phyloP scores from a whole-genome alignment of 1,140 invertebrate species.

The Pygmarrhopalites habei region DNA sequence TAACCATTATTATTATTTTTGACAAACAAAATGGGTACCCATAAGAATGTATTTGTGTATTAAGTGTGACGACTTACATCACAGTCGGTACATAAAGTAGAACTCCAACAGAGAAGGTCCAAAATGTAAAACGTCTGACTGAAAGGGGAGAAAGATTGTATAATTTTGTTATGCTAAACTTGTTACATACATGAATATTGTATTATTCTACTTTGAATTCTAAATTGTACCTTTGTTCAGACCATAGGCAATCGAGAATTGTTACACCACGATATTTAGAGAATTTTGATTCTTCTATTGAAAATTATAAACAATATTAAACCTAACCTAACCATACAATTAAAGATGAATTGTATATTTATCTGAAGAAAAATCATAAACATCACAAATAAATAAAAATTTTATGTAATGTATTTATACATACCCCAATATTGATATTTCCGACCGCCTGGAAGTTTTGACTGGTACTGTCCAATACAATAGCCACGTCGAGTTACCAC shows the following conservation, averaged over 20 bases:
- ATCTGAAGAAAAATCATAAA: no score
- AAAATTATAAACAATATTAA: background rate
- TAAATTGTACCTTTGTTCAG: no score
- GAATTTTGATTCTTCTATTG: constrained; percentile 18
- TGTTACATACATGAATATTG: no score
- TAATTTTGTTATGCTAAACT: no score
- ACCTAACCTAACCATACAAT: no score
- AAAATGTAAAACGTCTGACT: constrained; percentile 65
- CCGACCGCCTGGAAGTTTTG: constrained; percentile 68
- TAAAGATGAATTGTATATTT: no score
- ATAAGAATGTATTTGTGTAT: background rate
- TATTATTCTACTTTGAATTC: no score
- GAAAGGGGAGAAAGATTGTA: no score
- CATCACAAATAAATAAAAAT: no score
- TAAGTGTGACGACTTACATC: constrained; percentile 54
- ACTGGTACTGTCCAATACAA: constrained; percentile 53
- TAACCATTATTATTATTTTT: constrained; percentile 11
- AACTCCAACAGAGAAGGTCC: constrained; percentile 76
- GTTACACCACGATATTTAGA: constrained; percentile 43
- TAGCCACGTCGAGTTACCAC: constrained; percentile 63
- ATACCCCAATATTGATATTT: constrained; percentile 36
- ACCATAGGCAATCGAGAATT: constrained; percentile 76
- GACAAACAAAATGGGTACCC: background rate
- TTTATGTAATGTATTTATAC: no score
- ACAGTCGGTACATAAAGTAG: constrained; percentile 63